Evolutionary conservation across 2,888 invertebrate species (phyloP).

Genomic region (Drosophila planitibia): DNA sequence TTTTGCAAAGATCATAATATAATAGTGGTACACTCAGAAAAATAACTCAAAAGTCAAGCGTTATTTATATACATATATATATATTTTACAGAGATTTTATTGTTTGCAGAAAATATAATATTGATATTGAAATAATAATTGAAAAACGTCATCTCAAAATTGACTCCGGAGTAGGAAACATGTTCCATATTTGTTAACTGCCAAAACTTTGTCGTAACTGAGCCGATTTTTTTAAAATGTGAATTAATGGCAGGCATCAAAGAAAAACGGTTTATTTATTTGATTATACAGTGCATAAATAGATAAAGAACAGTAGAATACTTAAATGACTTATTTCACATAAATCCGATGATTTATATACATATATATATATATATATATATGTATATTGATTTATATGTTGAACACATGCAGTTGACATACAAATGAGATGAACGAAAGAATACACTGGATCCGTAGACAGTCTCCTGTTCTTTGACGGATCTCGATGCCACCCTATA

Average conservation of each 20-base stretch:
- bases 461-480: constrained; percentile 1
- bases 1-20: background rate
- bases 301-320: background rate
- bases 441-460: background rate
- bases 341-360: too few relatives aligned
- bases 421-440: background rate
- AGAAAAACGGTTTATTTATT: background rate
- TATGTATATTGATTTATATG: background rate
- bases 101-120: background rate
- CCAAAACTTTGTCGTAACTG: background rate
- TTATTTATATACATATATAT: too few relatives aligned
- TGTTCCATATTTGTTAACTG: background rate
- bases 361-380: too few relatives aligned
- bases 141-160: background rate
- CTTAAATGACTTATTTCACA: background rate
- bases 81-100: background rate
- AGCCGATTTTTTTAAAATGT: background rate
- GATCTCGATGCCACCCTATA: constrained; percentile 36
- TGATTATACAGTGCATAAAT: background rate
- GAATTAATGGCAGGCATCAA: background rate
- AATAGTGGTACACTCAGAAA: background rate
- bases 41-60: background rate
- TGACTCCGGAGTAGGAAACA: background rate
- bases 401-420: background rate
- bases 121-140: background rate